Base-by-base conservation (phyloP, 2,113 vertebrate genomes). In the Eurystomus gularis region DNA sequence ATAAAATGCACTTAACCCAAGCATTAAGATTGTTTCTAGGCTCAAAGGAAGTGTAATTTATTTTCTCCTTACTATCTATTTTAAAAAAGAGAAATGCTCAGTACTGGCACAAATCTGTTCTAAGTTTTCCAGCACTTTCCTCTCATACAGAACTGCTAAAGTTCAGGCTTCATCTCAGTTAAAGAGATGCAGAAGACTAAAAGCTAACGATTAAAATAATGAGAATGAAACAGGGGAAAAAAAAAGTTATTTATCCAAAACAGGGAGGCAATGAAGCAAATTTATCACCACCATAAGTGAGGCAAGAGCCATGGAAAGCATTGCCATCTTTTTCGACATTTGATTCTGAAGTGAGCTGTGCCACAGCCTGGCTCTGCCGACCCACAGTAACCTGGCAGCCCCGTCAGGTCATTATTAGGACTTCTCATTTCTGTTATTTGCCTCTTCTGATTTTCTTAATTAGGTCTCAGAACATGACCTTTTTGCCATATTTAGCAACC, bases 401-500 rank as follows among this genome's bases (percentile, higher is more conserved):
- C 54, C 24, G n/a, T 23, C 91, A 88, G 79, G 68, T 48, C 80
- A 60, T 87, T 61, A 48, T 65, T 86, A 85, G 48, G 57, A 72
- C 71, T 88, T 46, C 89, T 91, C 86, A 78, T 87, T 91, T 94
- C 86, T 61, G 19, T 93, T 88, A 95, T 73, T 93, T 95, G 73
- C 71, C 91, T 92, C 92, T 91, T 78, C 77, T 69, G 69, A 94
- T 96, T 88, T 96, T 85, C 92, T 90, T 96, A 92, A 96, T 97
- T 94, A 94, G 82, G 80, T 58, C 90, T 96, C 48, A 84, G 78
- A 91, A 97, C 51, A 86, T 48, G 91, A 91, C 92, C 68, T 69
- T 91, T 96, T 35, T 70, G 86, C 42, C 88, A 25, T 55, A 79
- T 86, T 96, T 82, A 78, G 94, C 91, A 88, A 71, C 68, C 19